Evolutionary conservation across 2,888 invertebrate species (phyloP), one percentile per base, ranked within the genome.

Genomic region (Uloborus plumipes): DNA sequence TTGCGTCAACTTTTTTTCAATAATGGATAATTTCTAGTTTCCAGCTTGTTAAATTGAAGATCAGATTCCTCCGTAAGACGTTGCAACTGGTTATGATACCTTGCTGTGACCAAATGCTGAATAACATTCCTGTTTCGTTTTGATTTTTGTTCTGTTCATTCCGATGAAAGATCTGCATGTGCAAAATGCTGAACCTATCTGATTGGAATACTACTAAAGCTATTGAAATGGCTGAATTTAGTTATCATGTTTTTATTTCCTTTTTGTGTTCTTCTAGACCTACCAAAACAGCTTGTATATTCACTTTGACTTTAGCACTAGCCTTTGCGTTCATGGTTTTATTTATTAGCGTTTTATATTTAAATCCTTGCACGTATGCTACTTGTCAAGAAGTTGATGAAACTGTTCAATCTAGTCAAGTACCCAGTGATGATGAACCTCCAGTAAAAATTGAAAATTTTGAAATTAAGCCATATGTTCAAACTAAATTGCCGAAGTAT

Each of bases 391-490:
- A 51, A 6, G 31, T 18, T 39, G 50, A 9, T 50, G n/a, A 22
- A 61, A 15, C 31, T n/a, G 50, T 47, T 13, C 51, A 26, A 9
- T 39, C 16, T 11, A 64, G 64, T 51, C 39, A 70, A 6, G 11
- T 47, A 47, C 59, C 39, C 49, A 13, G 16, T 14, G 11, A 51
- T n/a, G 22, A 70, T 20, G 26, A 31, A 22, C 59, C 70, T 51
- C 4, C 62, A 11, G 51, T 31, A 15, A 64, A 64, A 31, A 50
- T 26, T 11, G 62, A 51, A 50, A 51, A 39, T 18, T 62, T 47
- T 51, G 31, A 72, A 62, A 51, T 72, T 15, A 72, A 72, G 20
- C 72, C 72, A n/a, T 72, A 62, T 26, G 22, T 72, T 39, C 72
- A 26, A 26, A 26, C 2, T 26, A 26, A 4, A 26, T 26, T 3